phyloP scores from a whole-genome alignment of 2,888 invertebrate species.

The Eupithecia subfuscata region DNA sequence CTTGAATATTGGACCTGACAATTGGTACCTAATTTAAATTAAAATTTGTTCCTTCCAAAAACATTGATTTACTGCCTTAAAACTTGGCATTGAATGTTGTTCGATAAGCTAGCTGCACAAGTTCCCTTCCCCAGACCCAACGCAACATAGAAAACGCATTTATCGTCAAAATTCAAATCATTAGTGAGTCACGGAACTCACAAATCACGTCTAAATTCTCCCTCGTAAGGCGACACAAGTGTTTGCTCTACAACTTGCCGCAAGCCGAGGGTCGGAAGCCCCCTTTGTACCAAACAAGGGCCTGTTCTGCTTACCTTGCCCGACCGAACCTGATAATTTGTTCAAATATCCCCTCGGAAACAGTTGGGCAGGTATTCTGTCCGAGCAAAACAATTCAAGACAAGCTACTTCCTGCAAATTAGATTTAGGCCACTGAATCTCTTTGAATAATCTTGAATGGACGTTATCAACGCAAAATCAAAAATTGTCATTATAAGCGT shows the following conservation, averaged over 20 bases:
- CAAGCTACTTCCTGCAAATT: constrained; percentile 26
- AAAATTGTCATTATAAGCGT: constrained; percentile 6
- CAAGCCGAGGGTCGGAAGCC: constrained; percentile 66
- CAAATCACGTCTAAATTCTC: constrained; percentile 59
- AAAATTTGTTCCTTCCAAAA: background rate
- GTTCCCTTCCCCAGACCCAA: background rate
- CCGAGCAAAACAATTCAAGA: constrained; percentile 30
- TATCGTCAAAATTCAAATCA: constrained; percentile 40
- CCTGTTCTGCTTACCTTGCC: constrained; percentile 60
- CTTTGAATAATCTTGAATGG: constrained; percentile 25
- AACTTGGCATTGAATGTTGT: background rate
- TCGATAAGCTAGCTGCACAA: background rate
- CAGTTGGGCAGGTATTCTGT: constrained; percentile 43
- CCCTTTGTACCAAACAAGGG: constrained; percentile 61
- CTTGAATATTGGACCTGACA: background rate
- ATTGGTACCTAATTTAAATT: background rate
- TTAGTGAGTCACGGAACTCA: constrained; percentile 47
- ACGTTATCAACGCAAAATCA: background rate
- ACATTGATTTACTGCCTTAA: background rate
- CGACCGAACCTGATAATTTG: constrained; percentile 67
- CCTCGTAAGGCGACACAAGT: constrained; percentile 57
- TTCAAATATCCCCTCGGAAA: constrained; percentile 57
- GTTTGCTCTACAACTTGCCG: constrained; percentile 70
- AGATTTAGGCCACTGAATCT: constrained; percentile 13
- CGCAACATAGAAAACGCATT: constrained; percentile 23